phyloP scores from a whole-genome alignment of 2,113 vertebrate species.

The Scatophagus argus region DNA sequence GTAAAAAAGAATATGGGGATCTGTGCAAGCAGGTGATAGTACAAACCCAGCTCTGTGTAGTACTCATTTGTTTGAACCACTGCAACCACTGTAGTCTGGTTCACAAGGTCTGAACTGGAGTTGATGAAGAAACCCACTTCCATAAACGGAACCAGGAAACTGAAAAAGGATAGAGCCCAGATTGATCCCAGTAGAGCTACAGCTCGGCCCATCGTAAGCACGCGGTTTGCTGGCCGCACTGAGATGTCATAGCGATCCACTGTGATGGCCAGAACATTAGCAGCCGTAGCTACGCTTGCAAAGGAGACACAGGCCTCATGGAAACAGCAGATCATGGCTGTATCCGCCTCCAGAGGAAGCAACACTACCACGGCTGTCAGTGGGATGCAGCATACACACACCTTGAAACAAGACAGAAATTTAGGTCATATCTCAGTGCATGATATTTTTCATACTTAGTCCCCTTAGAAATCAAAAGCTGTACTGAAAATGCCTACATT shows the following conservation, averaged over 20 bases:
- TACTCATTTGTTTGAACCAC: conserved; percentile 89
- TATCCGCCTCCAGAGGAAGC: conserved; percentile 90
- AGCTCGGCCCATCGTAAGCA: conserved; percentile 94
- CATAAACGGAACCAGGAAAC: conserved; percentile 96
- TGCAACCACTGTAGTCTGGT: conserved; percentile 87
- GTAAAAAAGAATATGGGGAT: conserved; percentile 98
- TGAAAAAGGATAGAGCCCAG: conserved; percentile 93
- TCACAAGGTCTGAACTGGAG: conserved; percentile 83
- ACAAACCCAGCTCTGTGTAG: conserved; percentile 92
- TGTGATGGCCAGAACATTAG: conserved; percentile 95
- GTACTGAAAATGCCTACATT: too few species aligned
- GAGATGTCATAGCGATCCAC: conserved; percentile 97
- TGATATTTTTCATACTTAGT: too few species aligned
- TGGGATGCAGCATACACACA: conserved; percentile 96
- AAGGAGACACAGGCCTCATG: conserved; percentile 97
- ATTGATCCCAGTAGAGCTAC: conserved; percentile 91
- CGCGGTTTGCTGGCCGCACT: conserved; percentile 93
- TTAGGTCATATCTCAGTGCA: neutral
- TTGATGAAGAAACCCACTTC: conserved; percentile 93
- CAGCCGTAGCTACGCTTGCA: conserved; percentile 93
- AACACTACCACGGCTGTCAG: conserved; percentile 93
- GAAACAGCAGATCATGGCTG: conserved; percentile 93
- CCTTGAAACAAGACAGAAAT: conserved; percentile 51
- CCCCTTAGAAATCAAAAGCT: too few species aligned
- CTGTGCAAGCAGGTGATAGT: conserved; percentile 95